Conservation (phyloP, 2,113 vertebrate genomes). For the Dasypus novemcinctus region DNA sequence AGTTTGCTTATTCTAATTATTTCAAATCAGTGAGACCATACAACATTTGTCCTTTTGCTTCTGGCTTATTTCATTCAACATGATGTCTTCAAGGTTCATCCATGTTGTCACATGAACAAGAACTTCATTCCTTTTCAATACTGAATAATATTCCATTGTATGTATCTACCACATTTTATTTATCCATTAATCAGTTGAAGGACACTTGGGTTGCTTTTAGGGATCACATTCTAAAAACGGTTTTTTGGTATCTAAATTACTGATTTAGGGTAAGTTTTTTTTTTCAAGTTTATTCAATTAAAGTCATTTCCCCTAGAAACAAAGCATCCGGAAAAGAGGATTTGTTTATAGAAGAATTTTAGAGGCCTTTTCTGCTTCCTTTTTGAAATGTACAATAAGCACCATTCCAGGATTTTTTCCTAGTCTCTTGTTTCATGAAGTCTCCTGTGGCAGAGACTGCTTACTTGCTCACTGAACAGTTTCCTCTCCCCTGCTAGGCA, state of each 20-base stretch:
- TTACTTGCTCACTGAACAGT: background rate
- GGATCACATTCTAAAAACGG: background rate
- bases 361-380: background rate
- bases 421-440: background rate
- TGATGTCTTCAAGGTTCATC: no score
- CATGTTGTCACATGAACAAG: no score
- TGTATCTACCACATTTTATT: no score
- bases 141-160: no score
- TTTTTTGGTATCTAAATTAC: background rate
- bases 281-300: background rate
- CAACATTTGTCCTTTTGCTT: no score
- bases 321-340: background rate
- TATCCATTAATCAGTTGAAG: no score
- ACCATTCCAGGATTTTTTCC: background rate
- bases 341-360: background rate
- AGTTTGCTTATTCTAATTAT: no score
- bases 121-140: no score
- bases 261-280: background rate
- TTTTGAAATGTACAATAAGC: background rate
- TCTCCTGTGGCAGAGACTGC: background rate
- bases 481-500: background rate
- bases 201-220: no score
- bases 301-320: constrained; percentile 2
- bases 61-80: no score
- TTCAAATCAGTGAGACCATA: no score